Base-by-base conservation (phyloP, 2,797 vertebrate species). In the Cetoscarus ocellatus region DNA sequence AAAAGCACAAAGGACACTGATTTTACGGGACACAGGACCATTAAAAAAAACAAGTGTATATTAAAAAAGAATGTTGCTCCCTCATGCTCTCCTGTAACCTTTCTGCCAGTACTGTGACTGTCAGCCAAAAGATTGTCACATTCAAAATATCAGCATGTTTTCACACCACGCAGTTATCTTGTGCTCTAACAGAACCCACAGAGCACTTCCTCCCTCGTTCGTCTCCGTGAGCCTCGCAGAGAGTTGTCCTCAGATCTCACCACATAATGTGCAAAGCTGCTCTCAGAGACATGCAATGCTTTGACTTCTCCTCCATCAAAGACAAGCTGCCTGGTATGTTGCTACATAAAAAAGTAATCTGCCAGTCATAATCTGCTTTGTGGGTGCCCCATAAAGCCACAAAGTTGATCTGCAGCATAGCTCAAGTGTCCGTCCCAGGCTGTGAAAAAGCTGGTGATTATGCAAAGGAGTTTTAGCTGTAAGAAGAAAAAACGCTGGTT, bases 181-280 rank as follows among this genome's bases (percentile, higher is more conserved):
- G 27, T 40, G 34, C 51, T 58, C 10, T 27, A 49, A 9, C 60
- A 50, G 3, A 75, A 79, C 70, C 83, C 50, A 40, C 65, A 71
- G 42, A 51, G 1, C 77, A 78, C 51, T 73, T 90, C 75, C 80
- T 70, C 39, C 0, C 40, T 67, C 61, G 61, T 19, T 74, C n/a
- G 38, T 8, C 0, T 0, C n/a, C 0, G 7, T 7, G 3, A 3
- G 13, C 6, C 38, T 35, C 5, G 3, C 4, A 15, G 11, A 38
- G 2, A 48, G 34, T 52, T 7, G 1, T 36, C 9, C 48, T 45
- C 5, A 53, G 9, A 49, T 62, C 19, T 66, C 4, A 50, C 66
- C 68, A 59, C 60, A 57, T 61, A 45, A 17, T 1, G 1, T 59
- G n/a, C 44, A 10, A 8, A 49, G 45, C 54, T 38, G 51, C 50